Base-by-base conservation (phyloP, 2,888 invertebrate species). In the Mythimna lalbum region DNA sequence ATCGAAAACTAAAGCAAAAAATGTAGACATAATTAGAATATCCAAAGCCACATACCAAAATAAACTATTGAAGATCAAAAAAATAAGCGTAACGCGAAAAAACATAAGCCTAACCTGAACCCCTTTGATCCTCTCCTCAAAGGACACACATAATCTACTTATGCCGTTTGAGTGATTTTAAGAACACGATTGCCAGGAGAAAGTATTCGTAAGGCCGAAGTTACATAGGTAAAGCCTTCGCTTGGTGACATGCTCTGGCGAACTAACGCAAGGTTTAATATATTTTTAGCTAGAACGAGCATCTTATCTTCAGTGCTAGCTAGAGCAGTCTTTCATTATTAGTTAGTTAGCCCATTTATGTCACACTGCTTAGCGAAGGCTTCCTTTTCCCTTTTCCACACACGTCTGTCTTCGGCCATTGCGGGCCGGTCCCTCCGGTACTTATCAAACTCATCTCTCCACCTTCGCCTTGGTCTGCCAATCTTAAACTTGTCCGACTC, bases 141-240 rank as follows among this genome's bases (percentile, higher is more conserved):
- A 86, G 84, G 78, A 86, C 61, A 70, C 60, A 68, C 80, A 57
- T 86, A 86, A 88, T 87, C 86, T 86, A 76, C 84, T 87, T 88
- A 85, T 72, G 61, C 63, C 83, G 75, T 83, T 84, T 80, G 81
- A 84, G 68, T 76, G 82, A 80, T 78, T 81, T 73, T 59, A 56
- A 79, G 66, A 53, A 63, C 56, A 64, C 63, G 60, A 39, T 68
- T 47, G 12, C 33, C 39, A 53, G 61, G 69, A 69, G 19, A 77
- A 68, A 68, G 59, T 60, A 65, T 63, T 69, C 52, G 17, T 14
- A 21, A 23, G 17, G 52, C 23, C n/a, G 10, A 21, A 12, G 19
- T 10, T 19, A 31, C 19, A 67, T 3, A 57, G n/a, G 5, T 21
- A 23, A 1, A 2, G 33, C 2, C 21, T 21, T 23, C 9, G 12